phyloP scores from a whole-genome alignment of 2,888 invertebrate species.

The Coleophora deauratella region DNA sequence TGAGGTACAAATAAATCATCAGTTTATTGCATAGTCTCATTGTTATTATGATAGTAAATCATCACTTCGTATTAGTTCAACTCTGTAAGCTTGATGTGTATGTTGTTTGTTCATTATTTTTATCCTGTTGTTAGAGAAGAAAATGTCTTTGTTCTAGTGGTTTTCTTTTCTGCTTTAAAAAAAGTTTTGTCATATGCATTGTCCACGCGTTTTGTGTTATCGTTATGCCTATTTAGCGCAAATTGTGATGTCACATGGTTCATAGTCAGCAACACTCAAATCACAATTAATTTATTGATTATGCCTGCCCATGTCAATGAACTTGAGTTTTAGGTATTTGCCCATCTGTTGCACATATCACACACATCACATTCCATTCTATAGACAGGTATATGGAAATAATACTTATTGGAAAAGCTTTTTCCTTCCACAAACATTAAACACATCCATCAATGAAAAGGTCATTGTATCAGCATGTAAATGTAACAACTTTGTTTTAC shows the following conservation, averaged over 20 bases:
- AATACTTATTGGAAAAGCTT: too few relatives aligned
- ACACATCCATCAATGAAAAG: neutral
- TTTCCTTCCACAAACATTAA: conserved; percentile 6
- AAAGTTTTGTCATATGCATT: conserved; percentile 12
- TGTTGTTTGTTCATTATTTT: conserved; percentile 17
- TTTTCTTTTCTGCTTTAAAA: conserved; percentile 23
- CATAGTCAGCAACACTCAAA: too few relatives aligned
- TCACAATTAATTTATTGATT: too few relatives aligned
- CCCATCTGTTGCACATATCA: too few relatives aligned
- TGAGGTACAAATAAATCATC: conserved; percentile 62
- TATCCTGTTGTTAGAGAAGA: conserved; percentile 11
- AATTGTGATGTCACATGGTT: too few relatives aligned
- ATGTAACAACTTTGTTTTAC: neutral
- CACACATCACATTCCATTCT: too few relatives aligned
- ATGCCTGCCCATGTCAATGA: conserved; percentile 10
- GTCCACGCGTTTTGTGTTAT: conserved; percentile 10
- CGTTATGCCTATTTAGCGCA: neutral
- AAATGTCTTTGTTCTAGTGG: conserved; percentile 52
- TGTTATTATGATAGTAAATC: conserved; percentile 23
- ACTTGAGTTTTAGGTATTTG: conserved; percentile 10
- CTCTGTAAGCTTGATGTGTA: conserved; percentile 15
- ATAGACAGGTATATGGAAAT: too few relatives aligned
- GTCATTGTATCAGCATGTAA: conserved; percentile 3
- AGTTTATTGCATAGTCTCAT: conserved; percentile 16
- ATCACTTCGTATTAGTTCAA: conserved; percentile 17